Base-by-base conservation (phyloP, 2,797 vertebrate genomes). In the Poecilia velifera region DNA sequence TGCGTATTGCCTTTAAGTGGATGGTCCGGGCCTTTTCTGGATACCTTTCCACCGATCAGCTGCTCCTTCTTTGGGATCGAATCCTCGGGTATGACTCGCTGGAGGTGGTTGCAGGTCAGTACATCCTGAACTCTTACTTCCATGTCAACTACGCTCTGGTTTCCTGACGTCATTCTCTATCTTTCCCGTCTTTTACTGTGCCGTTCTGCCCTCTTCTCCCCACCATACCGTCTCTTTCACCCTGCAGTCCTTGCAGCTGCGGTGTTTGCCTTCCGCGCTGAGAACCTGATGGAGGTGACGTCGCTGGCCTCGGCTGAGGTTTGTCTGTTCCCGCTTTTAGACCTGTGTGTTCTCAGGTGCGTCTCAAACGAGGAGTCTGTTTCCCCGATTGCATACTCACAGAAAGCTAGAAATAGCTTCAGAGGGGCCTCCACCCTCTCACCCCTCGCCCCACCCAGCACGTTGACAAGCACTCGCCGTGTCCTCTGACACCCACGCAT, bases 201-300 rank as follows among this genome's bases (percentile, higher is more conserved):
- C 53, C 9, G 31, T n/a, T 28, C 7, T 43, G 9, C n/a, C 47
- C 72, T 55, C 6, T 55, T 12, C 13, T 53, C 10, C 10, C 25
- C 34, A n/a, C 51, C 43, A 51, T 13, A 22, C 20, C 43, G 0
- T 49, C 72, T 12, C 39, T 57, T 16, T 72, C 82, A 4, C 64
- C 59, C 73, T 77, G 81, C 88, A 99, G 98, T 98, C 20, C 93
- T 99, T 87, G 98, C 98, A 86, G 98, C 98, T 88, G 97, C 98
- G 14, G 97, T 99, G 91, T 99, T 99, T 94, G 98, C 97, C 90
- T 99, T 99, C 95, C 97, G 98, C 82, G 97, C 98, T 14, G 98
- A 99, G 94, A 99, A 99, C 96, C 96, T 99, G 95, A 99, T 99
- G 98, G 98, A 99, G 94, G 98, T 98, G 96, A 97, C 97, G 80